Base-by-base conservation (phyloP, 1,140 invertebrate species). In the Coenobita brevimanus region DNA sequence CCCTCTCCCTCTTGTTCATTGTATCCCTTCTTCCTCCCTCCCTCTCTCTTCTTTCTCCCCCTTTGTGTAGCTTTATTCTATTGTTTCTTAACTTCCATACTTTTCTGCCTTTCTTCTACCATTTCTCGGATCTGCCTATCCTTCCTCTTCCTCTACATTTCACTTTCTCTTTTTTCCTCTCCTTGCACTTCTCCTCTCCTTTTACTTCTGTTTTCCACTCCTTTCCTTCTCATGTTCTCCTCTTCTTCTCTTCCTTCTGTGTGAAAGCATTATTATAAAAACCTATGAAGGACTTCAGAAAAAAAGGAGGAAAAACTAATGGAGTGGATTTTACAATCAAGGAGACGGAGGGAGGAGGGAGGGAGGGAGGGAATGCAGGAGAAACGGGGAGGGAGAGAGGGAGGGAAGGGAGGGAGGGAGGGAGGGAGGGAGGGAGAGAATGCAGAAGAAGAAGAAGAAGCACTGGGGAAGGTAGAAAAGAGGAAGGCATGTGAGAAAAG, bases 361-460 rank as follows among this genome's bases (percentile, higher is more conserved):
- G 75, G 50, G 75, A 78, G 75, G 50, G 75, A 33, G 24, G 50
- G 73, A 76, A 43, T 43, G 73, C 38, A 43, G 50, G 73, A 76
- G 73, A 76, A 10, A 76, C 36, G 24, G 21, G 30, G 30, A 24
- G 30, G 30, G 67, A 33, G 30, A 71, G 21, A 71, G 30, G 30
- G 67, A 71, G 67, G 30, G 30, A 71, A 71, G 67, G 3, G 67
- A 24, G 67, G 15, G 67, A 71, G 21, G 30, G 1, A 71, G 30
- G 30, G 67, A 2, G 30, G 21, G 67, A 1, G 30, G 17, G 30
- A 15, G 67, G 15, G 30, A 71, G 15, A 71, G 30, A 57, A 57
- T 10, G 54, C 13, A n/a, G n/a, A 57, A n/a, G 54, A 57, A 57
- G 30, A 71, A 30, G 30, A 30, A 71, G 30, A 30, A 2, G 67